phyloP scores from a whole-genome alignment of 2,797 vertebrate genomes.

The Fistularia tabacaria region DNA sequence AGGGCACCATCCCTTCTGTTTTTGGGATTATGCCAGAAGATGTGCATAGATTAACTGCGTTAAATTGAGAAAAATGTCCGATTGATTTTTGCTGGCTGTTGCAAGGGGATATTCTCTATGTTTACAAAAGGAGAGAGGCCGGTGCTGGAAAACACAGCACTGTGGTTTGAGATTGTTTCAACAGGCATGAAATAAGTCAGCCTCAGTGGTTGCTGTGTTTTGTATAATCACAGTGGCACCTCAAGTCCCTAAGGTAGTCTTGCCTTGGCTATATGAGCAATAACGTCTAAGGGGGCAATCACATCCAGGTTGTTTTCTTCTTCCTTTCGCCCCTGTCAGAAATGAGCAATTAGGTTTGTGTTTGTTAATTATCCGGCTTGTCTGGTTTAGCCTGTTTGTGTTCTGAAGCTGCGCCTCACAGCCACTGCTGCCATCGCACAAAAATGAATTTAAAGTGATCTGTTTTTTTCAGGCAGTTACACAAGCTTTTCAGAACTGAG shows the following conservation, averaged over 20 bases:
- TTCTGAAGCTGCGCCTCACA: constrained; percentile 70
- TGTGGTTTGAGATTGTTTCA: constrained; percentile 21
- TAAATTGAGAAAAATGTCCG: constrained; percentile 37
- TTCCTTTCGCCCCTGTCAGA: constrained; percentile 78
- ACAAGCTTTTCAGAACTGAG: constrained; percentile 64
- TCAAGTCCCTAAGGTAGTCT: constrained; percentile 56
- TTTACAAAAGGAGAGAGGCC: constrained; percentile 50
- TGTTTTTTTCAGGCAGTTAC: constrained; percentile 63
- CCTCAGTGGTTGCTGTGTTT: constrained; percentile 43
- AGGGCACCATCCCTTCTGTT: background rate
- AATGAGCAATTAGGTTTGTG: constrained; percentile 82
- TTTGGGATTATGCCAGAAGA: constrained; percentile 23
- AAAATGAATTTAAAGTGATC: constrained; percentile 76
- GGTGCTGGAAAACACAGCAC: too few species aligned
- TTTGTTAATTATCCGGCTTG: constrained; percentile 83
- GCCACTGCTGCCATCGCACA: constrained; percentile 69
- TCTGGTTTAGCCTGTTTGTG: constrained; percentile 79
- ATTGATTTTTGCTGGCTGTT: constrained; percentile 48
- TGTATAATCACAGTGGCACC: constrained; percentile 59
- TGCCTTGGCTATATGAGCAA: constrained; percentile 49
- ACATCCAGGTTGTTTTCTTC: constrained; percentile 76
- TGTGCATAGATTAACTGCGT: constrained; percentile 43
- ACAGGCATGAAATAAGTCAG: constrained; percentile 50
- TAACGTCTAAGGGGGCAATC: constrained; percentile 69
- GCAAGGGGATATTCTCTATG: constrained; percentile 47